phyloP scores from a whole-genome alignment of 2,888 invertebrate genomes.

The Cerceris ruficornis region DNA sequence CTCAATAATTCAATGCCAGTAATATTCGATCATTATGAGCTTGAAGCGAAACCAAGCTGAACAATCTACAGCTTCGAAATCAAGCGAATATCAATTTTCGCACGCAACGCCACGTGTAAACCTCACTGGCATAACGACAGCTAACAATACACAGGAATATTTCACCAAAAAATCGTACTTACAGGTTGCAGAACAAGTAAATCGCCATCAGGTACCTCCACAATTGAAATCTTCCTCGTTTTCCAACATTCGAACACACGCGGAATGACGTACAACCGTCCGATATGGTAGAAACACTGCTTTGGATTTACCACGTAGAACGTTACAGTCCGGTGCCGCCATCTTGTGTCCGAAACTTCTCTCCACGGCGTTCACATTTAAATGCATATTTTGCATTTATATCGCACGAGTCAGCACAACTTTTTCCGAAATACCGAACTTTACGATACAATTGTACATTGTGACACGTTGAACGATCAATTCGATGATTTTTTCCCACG shows the following conservation, averaged over 20 bases:
- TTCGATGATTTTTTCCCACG: neutral
- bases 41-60: too few relatives aligned
- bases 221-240: neutral
- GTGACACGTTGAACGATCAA: neutral
- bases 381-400: neutral
- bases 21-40: too few relatives aligned
- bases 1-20: too few relatives aligned
- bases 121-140: too few relatives aligned
- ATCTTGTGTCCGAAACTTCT: slow-evolving; percentile 17
- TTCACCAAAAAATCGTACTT: too few relatives aligned
- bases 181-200: too few relatives aligned
- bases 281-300: neutral
- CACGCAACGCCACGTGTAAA: too few relatives aligned
- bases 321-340: slow-evolving; percentile 21
- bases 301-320: slow-evolving; percentile 28
- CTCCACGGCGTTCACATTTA: neutral
- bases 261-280: neutral
- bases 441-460: too few relatives aligned
- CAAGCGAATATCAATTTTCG: too few relatives aligned
- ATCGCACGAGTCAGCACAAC: neutral
- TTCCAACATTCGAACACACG: neutral
- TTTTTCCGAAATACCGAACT: neutral
- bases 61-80: too few relatives aligned
- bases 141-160: too few relatives aligned
- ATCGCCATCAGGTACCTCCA: too few relatives aligned